A percentile compares a stretch with the other conserved stretches of the same genome.
These are phyloP conservation scores for Champsocephalus esox DNA, from an alignment of 2,797 vertebrate genomes.

Conservation along the genomic window DNA sequence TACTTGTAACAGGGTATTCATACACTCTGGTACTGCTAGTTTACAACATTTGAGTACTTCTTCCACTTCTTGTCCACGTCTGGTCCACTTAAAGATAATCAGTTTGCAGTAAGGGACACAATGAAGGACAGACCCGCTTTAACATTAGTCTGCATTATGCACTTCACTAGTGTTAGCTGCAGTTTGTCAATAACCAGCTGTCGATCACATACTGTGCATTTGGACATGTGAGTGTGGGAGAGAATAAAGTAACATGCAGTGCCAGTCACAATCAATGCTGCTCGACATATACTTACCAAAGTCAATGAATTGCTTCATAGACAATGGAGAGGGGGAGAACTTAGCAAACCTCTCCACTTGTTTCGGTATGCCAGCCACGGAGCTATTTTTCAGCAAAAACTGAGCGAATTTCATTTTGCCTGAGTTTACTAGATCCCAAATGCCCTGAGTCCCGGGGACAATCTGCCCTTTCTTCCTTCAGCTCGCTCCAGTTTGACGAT, in stretches of 20 bases:
- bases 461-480: slow-evolving; percentile 44
- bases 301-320: slow-evolving; percentile 97
- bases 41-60: too few relatives aligned
- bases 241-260: not conserved
- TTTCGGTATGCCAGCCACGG: slow-evolving; percentile 81
- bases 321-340: slow-evolving; percentile 94
- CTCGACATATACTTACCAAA: slow-evolving; percentile 88
- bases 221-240: not conserved
- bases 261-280: not conserved
- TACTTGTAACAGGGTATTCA: too few relatives aligned
- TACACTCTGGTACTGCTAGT: too few relatives aligned
- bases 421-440: slow-evolving; percentile 19
- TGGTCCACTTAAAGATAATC: too few relatives aligned
- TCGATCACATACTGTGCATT: slow-evolving; percentile 17
- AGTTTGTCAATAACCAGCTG: not conserved
- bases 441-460: slow-evolving; percentile 22
- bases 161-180: too few relatives aligned
- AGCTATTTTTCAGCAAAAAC: slow-evolving; percentile 82
- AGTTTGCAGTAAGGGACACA: not conserved
- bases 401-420: slow-evolving; percentile 87
- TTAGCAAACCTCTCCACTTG: slow-evolving; percentile 94
- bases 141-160: slow-evolving; percentile 3
- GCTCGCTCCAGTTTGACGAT: slow-evolving; percentile 39
- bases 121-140: not conserved
- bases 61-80: too few relatives aligned